These are phyloP conservation scores for Drosophila emarginata DNA, from an alignment of 2,888 invertebrate genomes.

Conservation along the genomic window DNA sequence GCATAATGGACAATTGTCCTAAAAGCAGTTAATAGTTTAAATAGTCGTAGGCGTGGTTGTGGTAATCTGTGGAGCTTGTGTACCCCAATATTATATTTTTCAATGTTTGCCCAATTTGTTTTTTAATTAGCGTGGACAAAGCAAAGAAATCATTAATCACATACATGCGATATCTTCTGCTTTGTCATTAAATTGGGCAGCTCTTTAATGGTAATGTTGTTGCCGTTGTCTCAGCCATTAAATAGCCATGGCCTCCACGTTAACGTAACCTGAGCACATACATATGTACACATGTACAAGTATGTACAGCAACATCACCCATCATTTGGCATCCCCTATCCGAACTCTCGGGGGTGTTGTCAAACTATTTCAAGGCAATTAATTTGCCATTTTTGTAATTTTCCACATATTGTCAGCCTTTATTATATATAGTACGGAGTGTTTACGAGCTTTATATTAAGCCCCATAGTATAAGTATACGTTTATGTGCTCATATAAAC, in stretches of 20 bases:
- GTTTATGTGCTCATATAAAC: background rate
- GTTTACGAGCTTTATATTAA: constrained; percentile 55
- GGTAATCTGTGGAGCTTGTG: too few relatives aligned
- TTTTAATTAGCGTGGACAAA: constrained; percentile 64
- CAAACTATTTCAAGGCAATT: constrained; percentile 71
- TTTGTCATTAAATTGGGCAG: constrained; percentile 58
- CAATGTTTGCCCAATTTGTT: constrained; percentile 30
- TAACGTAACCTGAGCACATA: constrained; percentile 55
- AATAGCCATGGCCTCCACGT: constrained; percentile 4
- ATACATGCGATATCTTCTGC: constrained; percentile 46
- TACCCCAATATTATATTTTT: constrained; percentile 35
- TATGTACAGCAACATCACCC: background rate
- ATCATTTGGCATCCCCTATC: background rate
- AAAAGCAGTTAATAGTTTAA: too few relatives aligned
- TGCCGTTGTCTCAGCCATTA: constrained; percentile 38
- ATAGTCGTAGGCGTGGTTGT: too few relatives aligned
- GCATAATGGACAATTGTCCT: too few relatives aligned
- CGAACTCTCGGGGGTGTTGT: constrained; percentile 47
- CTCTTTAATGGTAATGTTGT: constrained; percentile 44
- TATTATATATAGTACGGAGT: constrained; percentile 57
- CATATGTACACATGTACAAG: background rate
- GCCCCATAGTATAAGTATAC: background rate
- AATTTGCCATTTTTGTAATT: constrained; percentile 67
- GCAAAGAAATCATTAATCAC: constrained; percentile 72
- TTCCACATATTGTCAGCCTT: constrained; percentile 55